Percentiles rank a stretch among this genome's conserved stretches.
phyloP scores from a whole-genome alignment of 2,113 vertebrate genomes.

The Craseonycteris thonglongyai region DNA sequence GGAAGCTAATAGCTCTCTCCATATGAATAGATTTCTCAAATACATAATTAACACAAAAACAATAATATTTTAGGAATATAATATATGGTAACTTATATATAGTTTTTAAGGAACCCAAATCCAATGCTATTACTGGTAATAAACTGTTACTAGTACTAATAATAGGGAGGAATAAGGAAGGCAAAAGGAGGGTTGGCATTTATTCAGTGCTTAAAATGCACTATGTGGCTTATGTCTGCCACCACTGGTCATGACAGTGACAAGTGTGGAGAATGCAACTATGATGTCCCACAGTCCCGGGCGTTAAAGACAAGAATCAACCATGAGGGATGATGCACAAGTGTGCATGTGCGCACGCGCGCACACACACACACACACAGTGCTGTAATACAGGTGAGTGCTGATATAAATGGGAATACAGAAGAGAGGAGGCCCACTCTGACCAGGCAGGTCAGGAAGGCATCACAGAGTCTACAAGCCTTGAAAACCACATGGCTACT shows the following conservation, averaged over 20 bases:
- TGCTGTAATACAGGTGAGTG: rapidly evolving
- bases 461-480: neutral
- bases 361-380: neutral
- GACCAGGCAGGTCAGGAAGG: neutral
- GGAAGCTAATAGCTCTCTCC: neutral
- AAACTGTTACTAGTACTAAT: neutral
- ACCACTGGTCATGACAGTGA: rapidly evolving
- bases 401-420: neutral
- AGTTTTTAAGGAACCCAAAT: neutral
- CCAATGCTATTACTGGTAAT: neutral
- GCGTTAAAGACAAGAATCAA: neutral
- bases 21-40: neutral
- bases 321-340: rapidly evolving
- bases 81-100: neutral
- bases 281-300: neutral
- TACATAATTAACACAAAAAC: neutral
- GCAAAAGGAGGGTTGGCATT: neutral
- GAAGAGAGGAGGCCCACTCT: neutral
- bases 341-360: rapidly evolving
- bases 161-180: neutral
- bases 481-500: neutral
- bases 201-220: rapidly evolving
- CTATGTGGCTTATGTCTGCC: neutral
- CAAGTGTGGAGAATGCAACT: neutral
- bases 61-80: neutral